Conservation (phyloP, 2,888 invertebrate genomes). For the Argyresthia albistria region DNA sequence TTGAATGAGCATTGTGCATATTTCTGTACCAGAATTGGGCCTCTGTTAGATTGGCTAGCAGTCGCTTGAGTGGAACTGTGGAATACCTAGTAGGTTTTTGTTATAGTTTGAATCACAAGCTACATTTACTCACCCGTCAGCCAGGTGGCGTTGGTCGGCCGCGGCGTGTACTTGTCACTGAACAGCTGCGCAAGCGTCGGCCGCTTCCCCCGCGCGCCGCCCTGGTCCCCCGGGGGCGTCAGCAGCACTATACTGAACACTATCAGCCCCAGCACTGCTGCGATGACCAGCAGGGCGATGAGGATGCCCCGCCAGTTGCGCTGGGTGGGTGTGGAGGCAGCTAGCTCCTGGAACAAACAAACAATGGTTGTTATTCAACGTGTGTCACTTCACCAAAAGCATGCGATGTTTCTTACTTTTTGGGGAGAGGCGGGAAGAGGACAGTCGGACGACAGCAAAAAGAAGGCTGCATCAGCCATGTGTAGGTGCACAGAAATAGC, state of each 20-base stretch:
- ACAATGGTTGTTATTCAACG: not conserved
- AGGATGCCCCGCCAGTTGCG: constrained; percentile 93
- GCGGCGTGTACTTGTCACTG: not conserved
- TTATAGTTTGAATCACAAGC: too few relatives aligned
- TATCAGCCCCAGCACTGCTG: constrained; percentile 89
- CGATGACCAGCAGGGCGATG: constrained; percentile 92
- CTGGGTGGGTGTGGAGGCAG: constrained; percentile 81
- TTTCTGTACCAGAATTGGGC: too few relatives aligned
- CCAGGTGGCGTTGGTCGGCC: constrained; percentile 29
- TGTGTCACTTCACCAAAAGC: too few relatives aligned
- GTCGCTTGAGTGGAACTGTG: too few relatives aligned
- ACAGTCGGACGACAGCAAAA: too few relatives aligned
- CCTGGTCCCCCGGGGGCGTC: constrained; percentile 83
- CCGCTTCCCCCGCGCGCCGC: constrained; percentile 77
- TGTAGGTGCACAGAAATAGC: too few relatives aligned
- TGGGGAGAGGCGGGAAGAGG: too few relatives aligned
- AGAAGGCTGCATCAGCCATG: too few relatives aligned
- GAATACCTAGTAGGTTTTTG: too few relatives aligned
- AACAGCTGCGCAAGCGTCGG: constrained; percentile 61
- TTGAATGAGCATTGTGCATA: too few relatives aligned
- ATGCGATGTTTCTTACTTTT: too few relatives aligned
- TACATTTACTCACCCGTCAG: constrained; percentile 36
- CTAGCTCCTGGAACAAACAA: constrained; percentile 77
- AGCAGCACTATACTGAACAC: constrained; percentile 93
- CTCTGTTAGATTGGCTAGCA: too few relatives aligned